Conservation (phyloP, 2,797 vertebrate genomes). For the Sardinella longiceps region DNA sequence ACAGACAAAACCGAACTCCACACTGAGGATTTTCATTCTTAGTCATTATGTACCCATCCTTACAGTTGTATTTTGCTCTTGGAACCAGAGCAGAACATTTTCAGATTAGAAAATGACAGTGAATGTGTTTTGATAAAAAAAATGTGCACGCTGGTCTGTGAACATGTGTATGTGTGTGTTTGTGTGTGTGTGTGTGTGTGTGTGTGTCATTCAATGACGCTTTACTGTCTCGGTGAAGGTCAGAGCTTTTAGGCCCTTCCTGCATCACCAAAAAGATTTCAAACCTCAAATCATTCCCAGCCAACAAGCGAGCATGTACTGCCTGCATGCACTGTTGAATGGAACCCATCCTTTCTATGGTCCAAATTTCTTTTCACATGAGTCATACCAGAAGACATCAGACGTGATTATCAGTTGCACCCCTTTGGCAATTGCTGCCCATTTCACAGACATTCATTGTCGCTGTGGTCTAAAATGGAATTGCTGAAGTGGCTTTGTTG, state of each 20-base stretch:
- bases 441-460: neutral
- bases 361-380: neutral
- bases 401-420: neutral
- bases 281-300: neutral
- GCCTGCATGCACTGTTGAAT: neutral
- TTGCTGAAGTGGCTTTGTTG: neutral
- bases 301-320: neutral
- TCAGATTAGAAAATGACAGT: too few relatives aligned
- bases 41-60: too few relatives aligned
- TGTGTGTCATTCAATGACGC: neutral
- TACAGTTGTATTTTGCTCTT: too few relatives aligned
- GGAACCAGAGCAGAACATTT: too few relatives aligned
- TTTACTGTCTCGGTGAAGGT: neutral
- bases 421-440: neutral
- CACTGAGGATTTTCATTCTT: too few relatives aligned
- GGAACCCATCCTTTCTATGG: neutral
- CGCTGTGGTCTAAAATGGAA: neutral
- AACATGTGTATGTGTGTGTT: neutral
- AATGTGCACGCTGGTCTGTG: neutral
- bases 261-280: neutral
- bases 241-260: neutral
- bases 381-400: neutral
- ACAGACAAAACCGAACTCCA: too few relatives aligned
- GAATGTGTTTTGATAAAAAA: too few relatives aligned
- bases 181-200: neutral